Conservation (phyloP, 1,140 invertebrate species). For the Drosophila willistoni region DNA sequence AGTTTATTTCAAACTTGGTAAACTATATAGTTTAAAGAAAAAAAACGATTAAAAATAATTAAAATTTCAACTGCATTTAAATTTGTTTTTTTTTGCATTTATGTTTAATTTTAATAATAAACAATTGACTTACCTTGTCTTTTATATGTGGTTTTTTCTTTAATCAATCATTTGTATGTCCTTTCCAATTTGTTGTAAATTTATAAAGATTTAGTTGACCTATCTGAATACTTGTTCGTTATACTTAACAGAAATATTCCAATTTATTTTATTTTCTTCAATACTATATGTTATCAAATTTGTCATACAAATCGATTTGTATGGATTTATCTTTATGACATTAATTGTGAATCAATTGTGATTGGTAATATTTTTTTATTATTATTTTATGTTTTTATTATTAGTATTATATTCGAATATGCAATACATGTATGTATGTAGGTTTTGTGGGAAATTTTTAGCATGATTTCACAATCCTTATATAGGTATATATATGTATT, state of each 20-base stretch:
- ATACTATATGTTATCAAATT: constrained; percentile 56
- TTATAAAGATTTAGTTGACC: constrained; percentile 57
- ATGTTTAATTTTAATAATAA: no score
- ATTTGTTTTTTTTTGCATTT: no score
- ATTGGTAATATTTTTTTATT: constrained; percentile 47
- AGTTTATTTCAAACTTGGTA: no score
- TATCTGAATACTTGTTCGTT: constrained; percentile 51
- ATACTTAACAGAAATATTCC: constrained; percentile 55
- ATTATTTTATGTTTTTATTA: constrained; percentile 21
- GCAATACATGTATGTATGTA: constrained; percentile 41
- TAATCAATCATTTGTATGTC: constrained; percentile 36
- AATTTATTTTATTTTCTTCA: constrained; percentile 51
- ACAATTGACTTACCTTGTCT: constrained; percentile 49
- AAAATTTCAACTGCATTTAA: no score
- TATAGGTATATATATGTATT: not conserved
- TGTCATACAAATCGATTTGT: constrained; percentile 22
- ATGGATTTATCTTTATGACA: constrained; percentile 31
- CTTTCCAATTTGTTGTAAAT: constrained; percentile 49
- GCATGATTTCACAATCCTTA: constrained; percentile 29
- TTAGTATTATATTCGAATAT: constrained; percentile 54
- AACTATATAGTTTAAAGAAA: no score
- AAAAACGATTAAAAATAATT: no score
- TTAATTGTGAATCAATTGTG: constrained; percentile 61
- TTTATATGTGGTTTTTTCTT: constrained; percentile 20
- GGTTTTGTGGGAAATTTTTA: constrained; percentile 27